Percentiles rank a stretch among this genome's conserved stretches.
phyloP scores from a whole-genome alignment of 2,797 vertebrate species.

The Macropodus opercularis region DNA sequence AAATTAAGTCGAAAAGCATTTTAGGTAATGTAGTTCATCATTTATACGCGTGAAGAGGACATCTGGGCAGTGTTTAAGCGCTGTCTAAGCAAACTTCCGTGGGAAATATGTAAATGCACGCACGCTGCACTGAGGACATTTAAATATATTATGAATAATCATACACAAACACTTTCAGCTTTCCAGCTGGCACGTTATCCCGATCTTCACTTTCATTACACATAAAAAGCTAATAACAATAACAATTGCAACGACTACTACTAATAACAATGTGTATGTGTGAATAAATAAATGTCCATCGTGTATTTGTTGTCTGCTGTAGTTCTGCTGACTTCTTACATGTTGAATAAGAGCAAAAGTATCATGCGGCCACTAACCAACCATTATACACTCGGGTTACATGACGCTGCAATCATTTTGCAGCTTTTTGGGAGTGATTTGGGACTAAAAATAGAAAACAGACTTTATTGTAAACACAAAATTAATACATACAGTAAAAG shows the following conservation, averaged over 20 bases:
- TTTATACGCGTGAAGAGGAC: neutral
- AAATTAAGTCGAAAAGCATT: constrained; percentile 32
- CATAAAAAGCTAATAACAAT: too few relatives aligned
- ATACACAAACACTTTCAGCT: neutral
- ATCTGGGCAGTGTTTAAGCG: neutral
- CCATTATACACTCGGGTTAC: neutral
- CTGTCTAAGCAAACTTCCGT: neutral
- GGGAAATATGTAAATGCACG: neutral
- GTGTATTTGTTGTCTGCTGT: neutral
- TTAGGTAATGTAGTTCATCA: constrained; percentile 44
- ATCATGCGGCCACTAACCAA: neutral
- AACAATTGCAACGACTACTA: too few relatives aligned
- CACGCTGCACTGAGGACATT: neutral
- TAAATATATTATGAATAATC: neutral
- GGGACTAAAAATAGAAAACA: neutral
- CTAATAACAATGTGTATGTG: too few relatives aligned
- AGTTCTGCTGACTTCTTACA: neutral
- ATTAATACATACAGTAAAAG: fast-evolving
- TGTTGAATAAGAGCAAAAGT: neutral
- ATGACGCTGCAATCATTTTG: neutral
- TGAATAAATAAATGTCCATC: too few relatives aligned
- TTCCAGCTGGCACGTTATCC: neutral
- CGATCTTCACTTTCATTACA: neutral
- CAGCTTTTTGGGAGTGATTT: too few relatives aligned
- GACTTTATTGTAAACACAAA: neutral